phyloP scores from a whole-genome alignment of 1,140 invertebrate genomes.

The Pantala flavescens region DNA sequence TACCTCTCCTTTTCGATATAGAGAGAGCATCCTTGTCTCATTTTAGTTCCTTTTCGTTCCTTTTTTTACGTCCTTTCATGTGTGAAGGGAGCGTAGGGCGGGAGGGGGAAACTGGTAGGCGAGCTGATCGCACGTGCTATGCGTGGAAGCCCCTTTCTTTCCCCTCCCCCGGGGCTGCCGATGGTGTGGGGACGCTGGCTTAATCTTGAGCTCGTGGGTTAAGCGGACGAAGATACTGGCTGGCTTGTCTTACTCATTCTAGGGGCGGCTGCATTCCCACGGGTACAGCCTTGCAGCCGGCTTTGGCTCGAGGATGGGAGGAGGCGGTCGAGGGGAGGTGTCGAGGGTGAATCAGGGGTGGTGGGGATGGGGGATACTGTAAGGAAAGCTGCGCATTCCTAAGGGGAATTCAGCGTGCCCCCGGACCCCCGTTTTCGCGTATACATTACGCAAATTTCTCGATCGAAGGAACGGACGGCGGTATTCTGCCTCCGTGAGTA shows the following conservation, averaged over 20 bases:
- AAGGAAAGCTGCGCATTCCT: too few relatives aligned
- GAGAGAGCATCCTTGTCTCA: too few relatives aligned
- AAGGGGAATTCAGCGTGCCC: too few relatives aligned
- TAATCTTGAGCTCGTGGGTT: background rate
- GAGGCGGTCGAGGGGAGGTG: background rate
- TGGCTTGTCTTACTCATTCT: background rate
- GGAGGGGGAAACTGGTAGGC: background rate
- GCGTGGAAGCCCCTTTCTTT: too few relatives aligned
- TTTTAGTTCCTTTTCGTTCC: too few relatives aligned
- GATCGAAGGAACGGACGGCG: too few relatives aligned
- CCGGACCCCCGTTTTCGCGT: too few relatives aligned
- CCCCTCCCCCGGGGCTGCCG: too few relatives aligned
- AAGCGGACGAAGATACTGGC: background rate
- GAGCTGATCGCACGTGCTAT: background rate
- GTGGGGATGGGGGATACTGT: background rate
- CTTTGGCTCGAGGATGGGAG: background rate
- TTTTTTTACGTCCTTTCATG: background rate
- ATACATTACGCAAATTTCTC: too few relatives aligned
- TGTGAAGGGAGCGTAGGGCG: background rate
- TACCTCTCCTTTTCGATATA: too few relatives aligned
- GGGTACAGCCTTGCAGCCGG: background rate
- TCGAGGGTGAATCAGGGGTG: background rate
- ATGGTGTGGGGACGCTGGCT: background rate
- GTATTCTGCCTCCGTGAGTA: too few relatives aligned
- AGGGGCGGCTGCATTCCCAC: background rate